Percentiles rank a stretch among this genome's conserved stretches.
These are phyloP conservation scores for Brachypteracias leptosomus DNA, from an alignment of 2,113 vertebrate genomes.

Conservation along the genomic window DNA sequence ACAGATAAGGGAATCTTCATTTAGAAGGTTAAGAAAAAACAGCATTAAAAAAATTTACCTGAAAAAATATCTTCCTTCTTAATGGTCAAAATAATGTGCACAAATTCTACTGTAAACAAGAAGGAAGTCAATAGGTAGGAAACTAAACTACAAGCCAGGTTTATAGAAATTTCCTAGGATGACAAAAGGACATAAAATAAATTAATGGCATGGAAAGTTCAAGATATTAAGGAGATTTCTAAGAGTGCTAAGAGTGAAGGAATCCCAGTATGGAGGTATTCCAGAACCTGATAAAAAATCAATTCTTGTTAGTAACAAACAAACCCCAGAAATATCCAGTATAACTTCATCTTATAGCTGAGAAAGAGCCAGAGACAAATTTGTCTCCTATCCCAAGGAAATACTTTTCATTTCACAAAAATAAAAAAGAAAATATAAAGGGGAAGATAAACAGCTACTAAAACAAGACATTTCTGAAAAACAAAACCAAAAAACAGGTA, in stretches of 20 bases:
- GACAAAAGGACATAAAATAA: not conserved
- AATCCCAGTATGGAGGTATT: not conserved
- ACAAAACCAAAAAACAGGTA: not conserved
- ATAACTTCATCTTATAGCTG: not conserved
- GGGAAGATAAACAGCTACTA: not conserved
- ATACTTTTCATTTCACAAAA: not conserved
- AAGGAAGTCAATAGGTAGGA: not conserved
- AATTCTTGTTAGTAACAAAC: not conserved
- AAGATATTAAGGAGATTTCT: not conserved
- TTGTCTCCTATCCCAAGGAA: not conserved
- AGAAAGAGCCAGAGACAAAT: not conserved
- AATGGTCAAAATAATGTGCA: not conserved
- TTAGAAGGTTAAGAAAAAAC: not conserved
- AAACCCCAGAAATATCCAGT: not conserved
- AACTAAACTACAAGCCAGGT: not conserved
- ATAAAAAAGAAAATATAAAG: fast-evolving
- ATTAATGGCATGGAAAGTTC: not conserved
- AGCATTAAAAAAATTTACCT: not conserved
- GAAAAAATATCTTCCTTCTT: not conserved
- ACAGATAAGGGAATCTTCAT: not conserved
- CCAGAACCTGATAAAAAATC: not conserved
- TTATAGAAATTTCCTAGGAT: not conserved
- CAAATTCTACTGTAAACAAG: not conserved
- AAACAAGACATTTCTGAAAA: not conserved
- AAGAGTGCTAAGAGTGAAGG: not conserved